A percentile compares a stretch with the other conserved stretches of the same genome.
phyloP scores from a whole-genome alignment of 1,140 invertebrate species.

The Brachionus angularis region DNA sequence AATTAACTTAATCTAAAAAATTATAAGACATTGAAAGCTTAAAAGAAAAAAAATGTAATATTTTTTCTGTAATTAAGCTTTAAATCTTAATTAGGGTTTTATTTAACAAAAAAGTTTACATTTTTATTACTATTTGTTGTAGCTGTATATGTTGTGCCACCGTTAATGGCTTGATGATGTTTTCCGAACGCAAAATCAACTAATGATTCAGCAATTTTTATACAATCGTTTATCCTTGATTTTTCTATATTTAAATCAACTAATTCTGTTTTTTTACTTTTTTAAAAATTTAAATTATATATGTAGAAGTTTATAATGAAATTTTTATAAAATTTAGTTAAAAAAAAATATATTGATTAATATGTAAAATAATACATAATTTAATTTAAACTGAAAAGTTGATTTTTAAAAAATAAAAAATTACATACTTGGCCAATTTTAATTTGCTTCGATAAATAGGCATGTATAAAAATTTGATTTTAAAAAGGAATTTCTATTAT shows the following conservation, averaged over 20 bases:
- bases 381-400: no score
- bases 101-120: conserved; percentile 4
- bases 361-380: background rate
- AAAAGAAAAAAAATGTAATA: background rate
- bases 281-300: no score
- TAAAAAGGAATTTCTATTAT: no score
- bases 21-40: background rate
- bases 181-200: conserved; percentile 41
- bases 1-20: background rate
- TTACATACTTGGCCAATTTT: conserved; percentile 25
- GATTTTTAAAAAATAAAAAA: background rate
- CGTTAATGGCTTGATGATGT: conserved; percentile 15
- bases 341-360: conserved; percentile 8
- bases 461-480: no score
- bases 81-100: background rate
- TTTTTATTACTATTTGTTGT: conserved; percentile 20
- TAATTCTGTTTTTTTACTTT: conserved; percentile 42
- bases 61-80: background rate
- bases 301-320: no score
- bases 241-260: conserved; percentile 40
- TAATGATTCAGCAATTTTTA: conserved; percentile 33
- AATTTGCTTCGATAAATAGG: conserved; percentile 20
- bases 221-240: conserved; percentile 37
- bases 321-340: no score
- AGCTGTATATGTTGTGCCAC: conserved; percentile 5